These are phyloP conservation scores for Folsomia candida DNA, from an alignment of 2,888 invertebrate species.

Conservation along the genomic window DNA sequence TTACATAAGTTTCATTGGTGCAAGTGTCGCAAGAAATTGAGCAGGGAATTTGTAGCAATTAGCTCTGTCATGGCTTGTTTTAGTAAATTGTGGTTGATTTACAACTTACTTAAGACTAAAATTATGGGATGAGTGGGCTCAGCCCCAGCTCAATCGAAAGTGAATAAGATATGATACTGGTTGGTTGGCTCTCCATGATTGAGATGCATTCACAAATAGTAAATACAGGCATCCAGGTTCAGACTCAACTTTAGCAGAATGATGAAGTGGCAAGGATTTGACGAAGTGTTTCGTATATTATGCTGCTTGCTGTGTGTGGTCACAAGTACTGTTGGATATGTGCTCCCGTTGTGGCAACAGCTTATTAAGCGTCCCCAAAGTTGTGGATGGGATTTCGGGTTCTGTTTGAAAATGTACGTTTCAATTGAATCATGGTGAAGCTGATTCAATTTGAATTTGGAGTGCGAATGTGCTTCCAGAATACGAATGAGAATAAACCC, in stretches of 20 bases:
- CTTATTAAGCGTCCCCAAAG: no score
- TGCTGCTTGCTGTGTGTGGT: neutral
- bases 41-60: conserved; percentile 49
- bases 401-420: conserved; percentile 5
- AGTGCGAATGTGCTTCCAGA: conserved; percentile 28
- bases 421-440: conserved; percentile 28
- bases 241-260: neutral
- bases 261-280: neutral
- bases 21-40: conserved; percentile 29
- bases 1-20: conserved; percentile 11
- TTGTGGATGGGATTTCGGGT: neutral
- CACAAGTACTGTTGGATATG: no score
- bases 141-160: neutral
- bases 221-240: neutral
- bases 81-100: conserved; percentile 49
- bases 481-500: conserved; percentile 32
- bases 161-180: no score
- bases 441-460: conserved; percentile 33
- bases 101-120: conserved; percentile 31
- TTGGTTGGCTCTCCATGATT: neutral
- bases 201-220: neutral
- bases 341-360: neutral
- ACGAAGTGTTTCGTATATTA: neutral
- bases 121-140: conserved; percentile 7
- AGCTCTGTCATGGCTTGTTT: conserved; percentile 50